Conservation (phyloP, 2,113 vertebrate genomes). For the Formicarius rufipectus region DNA sequence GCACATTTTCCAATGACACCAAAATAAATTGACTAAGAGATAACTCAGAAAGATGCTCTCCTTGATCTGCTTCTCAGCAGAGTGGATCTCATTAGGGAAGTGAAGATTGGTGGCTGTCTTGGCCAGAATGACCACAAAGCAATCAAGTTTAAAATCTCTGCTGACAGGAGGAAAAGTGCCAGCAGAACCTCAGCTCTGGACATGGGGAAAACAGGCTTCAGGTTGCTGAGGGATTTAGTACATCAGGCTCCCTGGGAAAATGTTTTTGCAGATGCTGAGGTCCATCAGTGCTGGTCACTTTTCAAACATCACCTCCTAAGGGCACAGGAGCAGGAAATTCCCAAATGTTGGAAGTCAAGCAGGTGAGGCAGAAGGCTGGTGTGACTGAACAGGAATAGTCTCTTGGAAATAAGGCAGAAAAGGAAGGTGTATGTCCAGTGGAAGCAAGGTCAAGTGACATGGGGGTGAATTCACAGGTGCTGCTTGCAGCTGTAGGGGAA, state of each 20-base stretch:
- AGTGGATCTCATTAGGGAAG: neutral
- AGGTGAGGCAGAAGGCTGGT: neutral
- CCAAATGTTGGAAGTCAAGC: neutral
- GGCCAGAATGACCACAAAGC: neutral
- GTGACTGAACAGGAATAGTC: neutral
- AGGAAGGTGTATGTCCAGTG: neutral
- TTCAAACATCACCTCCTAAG: neutral
- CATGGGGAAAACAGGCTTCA: neutral
- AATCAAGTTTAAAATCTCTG: neutral
- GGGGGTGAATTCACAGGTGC: neutral
- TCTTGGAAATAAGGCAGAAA: neutral
- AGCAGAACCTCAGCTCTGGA: neutral
- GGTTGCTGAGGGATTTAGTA: neutral
- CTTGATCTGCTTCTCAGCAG: neutral
- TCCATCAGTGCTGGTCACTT: neutral
- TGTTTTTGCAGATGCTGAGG: neutral
- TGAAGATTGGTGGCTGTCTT: neutral
- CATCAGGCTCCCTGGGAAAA: neutral
- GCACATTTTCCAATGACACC: neutral
- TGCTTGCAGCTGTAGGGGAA: neutral
- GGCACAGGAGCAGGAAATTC: neutral
- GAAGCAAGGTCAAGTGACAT: neutral
- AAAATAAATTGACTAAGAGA: neutral
- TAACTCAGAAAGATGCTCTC: neutral
- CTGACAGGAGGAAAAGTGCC: neutral